phyloP scores from a whole-genome alignment of 2,888 invertebrate genomes.

The Proisotoma minuta region DNA sequence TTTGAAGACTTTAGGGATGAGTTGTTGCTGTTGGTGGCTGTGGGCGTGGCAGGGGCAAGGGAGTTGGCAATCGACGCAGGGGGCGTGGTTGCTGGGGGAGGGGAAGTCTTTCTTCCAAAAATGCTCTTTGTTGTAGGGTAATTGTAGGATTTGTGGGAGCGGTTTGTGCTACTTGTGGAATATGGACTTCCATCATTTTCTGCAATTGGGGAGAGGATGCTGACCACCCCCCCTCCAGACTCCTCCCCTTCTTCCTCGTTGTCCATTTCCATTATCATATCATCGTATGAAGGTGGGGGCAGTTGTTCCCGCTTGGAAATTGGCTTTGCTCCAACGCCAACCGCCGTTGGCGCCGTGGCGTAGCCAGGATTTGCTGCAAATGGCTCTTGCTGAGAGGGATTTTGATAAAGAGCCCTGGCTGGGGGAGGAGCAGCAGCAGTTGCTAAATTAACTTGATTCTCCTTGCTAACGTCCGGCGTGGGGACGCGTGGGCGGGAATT shows the following conservation, averaged over 20 bases:
- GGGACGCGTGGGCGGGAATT: slow-evolving; percentile 70
- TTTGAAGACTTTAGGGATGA: slow-evolving; percentile 15
- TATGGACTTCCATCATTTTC: slow-evolving; percentile 71
- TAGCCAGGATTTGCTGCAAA: slow-evolving; percentile 18
- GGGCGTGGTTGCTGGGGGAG: slow-evolving; percentile 31
- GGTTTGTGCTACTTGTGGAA: slow-evolving; percentile 52
- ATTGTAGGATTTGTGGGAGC: slow-evolving; percentile 29
- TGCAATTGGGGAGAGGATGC: slow-evolving; percentile 52
- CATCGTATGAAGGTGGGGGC: slow-evolving; percentile 19
- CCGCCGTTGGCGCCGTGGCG: neutral
- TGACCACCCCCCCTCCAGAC: slow-evolving; percentile 17
- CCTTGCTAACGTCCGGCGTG: slow-evolving; percentile 80
- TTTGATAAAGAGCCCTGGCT: slow-evolving; percentile 5
- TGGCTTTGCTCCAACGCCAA: slow-evolving; percentile 1
- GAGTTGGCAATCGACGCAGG: neutral
- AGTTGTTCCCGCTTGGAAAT: slow-evolving; percentile 7
- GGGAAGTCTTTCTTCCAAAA: slow-evolving; percentile 32
- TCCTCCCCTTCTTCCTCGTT: slow-evolving; percentile 11
- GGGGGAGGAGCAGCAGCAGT: neutral
- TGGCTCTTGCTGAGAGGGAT: slow-evolving; percentile 2
- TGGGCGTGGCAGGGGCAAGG: neutral
- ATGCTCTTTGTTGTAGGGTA: slow-evolving; percentile 44
- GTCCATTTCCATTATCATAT: slow-evolving; percentile 1
- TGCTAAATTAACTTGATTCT: slow-evolving; percentile 51
- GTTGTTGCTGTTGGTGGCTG: slow-evolving; percentile 14